phyloP scores from a whole-genome alignment of 2,888 invertebrate species.

The Pandemis cinnamomeana region DNA sequence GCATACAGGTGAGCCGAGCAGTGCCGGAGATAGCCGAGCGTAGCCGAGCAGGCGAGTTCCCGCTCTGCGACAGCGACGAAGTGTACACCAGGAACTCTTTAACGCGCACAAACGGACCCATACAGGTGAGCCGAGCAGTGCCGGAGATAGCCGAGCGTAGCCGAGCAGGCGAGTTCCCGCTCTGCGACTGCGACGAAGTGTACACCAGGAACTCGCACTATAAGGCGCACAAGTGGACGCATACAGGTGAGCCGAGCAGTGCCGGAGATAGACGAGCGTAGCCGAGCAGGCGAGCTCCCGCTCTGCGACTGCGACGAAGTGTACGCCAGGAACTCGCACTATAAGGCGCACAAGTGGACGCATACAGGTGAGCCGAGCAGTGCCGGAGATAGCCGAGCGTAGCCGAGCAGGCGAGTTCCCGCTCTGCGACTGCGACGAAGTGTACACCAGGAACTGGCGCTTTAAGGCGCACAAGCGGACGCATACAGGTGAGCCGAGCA shows the following conservation, averaged over 20 bases:
- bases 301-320: constrained; percentile 97
- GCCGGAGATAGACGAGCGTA: not conserved
- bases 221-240: constrained; percentile 97
- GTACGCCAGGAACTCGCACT: constrained; percentile 93
- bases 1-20: constrained; percentile 88
- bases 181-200: constrained; percentile 96
- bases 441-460: constrained; percentile 93
- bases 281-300: constrained; percentile 87
- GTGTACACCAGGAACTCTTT: constrained; percentile 93
- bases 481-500: constrained; percentile 89
- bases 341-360: constrained; percentile 98
- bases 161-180: constrained; percentile 89
- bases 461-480: constrained; percentile 98
- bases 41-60: constrained; percentile 86
- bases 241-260: constrained; percentile 88
- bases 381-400: not conserved
- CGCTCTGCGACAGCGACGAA: constrained; percentile 97
- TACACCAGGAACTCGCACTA: constrained; percentile 96
- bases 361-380: constrained; percentile 89
- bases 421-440: constrained; percentile 97
- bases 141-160: not conserved
- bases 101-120: constrained; percentile 97
- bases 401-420: constrained; percentile 87
- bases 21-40: not conserved
- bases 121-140: constrained; percentile 87